phyloP scores from a whole-genome alignment of 2,113 vertebrate species.

The Neogobius melanostomus region DNA sequence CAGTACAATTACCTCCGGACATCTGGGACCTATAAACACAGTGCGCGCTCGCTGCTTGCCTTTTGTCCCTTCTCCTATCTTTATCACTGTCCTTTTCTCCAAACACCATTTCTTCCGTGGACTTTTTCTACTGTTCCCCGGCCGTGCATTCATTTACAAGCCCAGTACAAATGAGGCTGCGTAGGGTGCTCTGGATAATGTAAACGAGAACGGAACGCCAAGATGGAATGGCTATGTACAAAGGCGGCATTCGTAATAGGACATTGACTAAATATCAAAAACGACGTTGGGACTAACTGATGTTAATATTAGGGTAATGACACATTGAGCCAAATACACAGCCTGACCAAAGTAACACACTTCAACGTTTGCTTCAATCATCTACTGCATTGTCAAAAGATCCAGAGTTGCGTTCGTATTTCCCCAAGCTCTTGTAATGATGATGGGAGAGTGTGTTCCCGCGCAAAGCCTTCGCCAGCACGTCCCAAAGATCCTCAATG shows the following conservation, averaged over 20 bases:
- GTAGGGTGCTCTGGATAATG: background rate
- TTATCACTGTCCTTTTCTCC: conserved; percentile 41
- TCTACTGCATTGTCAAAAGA: no score
- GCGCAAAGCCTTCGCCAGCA: no score
- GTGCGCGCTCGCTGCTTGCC: conserved; percentile 23
- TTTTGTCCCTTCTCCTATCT: conserved; percentile 40
- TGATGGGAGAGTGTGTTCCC: no score
- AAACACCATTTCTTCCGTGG: conserved; percentile 25
- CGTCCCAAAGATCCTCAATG: no score
- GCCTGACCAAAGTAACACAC: no score
- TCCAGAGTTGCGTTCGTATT: no score
- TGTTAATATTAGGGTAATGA: no score
- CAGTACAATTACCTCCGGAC: conserved; percentile 71
- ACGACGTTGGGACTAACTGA: no score
- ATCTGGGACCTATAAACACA: conserved; percentile 71
- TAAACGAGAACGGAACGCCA: background rate
- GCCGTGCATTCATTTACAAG: background rate
- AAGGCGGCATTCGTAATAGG: background rate
- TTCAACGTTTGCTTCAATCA: no score
- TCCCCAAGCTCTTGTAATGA: no score
- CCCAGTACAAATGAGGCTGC: background rate
- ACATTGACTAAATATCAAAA: background rate
- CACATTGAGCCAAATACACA: no score
- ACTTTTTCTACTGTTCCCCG: background rate
- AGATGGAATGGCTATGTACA: background rate